Evolutionary conservation across 1,140 invertebrate genomes (phyloP), one percentile per base, ranked within the genome.

Genomic region (Apocrypta bakeri): DNA sequence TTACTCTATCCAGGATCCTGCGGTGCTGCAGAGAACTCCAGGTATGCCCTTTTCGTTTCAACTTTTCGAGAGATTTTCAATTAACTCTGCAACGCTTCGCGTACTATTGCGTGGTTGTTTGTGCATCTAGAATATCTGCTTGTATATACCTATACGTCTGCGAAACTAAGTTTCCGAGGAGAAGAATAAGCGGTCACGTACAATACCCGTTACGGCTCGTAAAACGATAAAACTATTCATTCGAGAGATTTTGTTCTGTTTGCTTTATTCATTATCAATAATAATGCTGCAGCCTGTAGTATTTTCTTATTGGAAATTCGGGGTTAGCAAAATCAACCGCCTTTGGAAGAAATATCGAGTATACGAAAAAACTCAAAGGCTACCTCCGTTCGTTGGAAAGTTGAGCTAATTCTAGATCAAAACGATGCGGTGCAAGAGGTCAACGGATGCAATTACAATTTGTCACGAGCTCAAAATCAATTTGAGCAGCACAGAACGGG

Each of bases 391-490:
- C 21, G 14, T 4, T 33, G 25, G 9, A 29, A 17, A 56, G 3
- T 17, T 7, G 56, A 6, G 42, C 71, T 75, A 75, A 81, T 75
- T 74, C 66, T 74, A 6, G 33, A 37, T 37, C 48, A 21, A n/a
- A 17, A 21, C 7, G 17, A 21, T 0, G 25, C 11, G 2, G 27
- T 6, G 61, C 21, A 33, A 68, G 68, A 75, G 80, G 80, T 56
- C 72, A 74, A 24, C 21, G 42, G 14, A 29, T 3, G 69, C 74
- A 83, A 83, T 77, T 74, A 72, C 76, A 83, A 83, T 77, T 72
- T 83, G 69, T 83, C 82, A 83, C 75, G 74, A 72, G 42, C 8
- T 33, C 76, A 71, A 83, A 83, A 83, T 83, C 82, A 83, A 83
- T 83, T 83, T 78, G 74, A 64, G 66, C 24, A 1, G 31, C 63